phyloP scores from a whole-genome alignment of 2,888 invertebrate genomes.

The Siphlonurus alternatus region DNA sequence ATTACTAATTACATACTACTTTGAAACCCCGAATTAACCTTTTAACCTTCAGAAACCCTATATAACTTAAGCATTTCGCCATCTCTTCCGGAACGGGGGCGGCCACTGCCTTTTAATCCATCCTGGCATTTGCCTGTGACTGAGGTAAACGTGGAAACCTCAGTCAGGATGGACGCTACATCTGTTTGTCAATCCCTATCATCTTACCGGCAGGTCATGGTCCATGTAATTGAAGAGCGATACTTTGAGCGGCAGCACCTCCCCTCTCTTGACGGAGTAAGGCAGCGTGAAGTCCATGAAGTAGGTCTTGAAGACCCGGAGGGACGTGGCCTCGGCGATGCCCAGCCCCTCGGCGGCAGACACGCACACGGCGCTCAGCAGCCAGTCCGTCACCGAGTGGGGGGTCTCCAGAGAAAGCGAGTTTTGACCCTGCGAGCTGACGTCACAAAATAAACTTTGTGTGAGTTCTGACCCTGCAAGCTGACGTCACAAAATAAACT shows the following conservation, averaged over 20 bases:
- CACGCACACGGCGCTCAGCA: conserved; percentile 35
- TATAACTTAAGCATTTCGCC: no score
- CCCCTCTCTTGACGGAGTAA: conserved; percentile 45
- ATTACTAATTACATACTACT: no score
- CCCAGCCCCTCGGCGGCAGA: conserved; percentile 28
- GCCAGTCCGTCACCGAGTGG: conserved; percentile 43
- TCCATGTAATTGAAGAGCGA: conserved; percentile 56
- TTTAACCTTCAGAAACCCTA: no score
- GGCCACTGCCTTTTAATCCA: no score
- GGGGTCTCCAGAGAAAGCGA: conserved; percentile 30
- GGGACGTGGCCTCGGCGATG: conserved; percentile 27
- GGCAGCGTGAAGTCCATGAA: conserved; percentile 55
- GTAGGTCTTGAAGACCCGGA: conserved; percentile 50
- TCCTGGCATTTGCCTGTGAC: no score
- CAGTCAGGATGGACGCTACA: no score
- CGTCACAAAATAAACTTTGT: neutral
- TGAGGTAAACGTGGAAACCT: no score
- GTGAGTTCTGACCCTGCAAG: conserved; percentile 7
- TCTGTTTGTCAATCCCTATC: no score
- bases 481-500: no score
- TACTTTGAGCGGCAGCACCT: conserved; percentile 43
- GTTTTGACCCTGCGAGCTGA: conserved; percentile 9
- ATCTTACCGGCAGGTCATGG: conserved; percentile 48
- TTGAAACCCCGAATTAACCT: no score
- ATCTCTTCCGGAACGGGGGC: no score